Evolutionary conservation across 2,888 invertebrate genomes (phyloP).

Genomic region (Gastrophysa polygoni): DNA sequence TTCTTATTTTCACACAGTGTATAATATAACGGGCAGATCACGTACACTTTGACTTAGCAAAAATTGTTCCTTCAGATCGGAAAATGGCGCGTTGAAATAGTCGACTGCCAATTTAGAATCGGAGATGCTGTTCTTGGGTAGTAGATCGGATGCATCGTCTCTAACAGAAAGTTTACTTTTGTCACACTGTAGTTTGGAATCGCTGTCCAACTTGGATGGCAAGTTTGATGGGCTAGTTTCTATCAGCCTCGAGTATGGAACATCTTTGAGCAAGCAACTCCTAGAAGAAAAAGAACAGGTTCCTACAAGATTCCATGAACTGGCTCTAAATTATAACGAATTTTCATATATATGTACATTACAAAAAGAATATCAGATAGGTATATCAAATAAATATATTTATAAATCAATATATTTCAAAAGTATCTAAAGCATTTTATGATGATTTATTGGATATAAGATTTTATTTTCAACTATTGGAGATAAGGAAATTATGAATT

Average conservation of each 20-base stretch:
- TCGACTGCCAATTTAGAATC: conserved; percentile 85
- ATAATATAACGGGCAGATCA: conserved; percentile 3
- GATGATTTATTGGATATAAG: too few relatives aligned
- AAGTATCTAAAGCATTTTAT: too few relatives aligned
- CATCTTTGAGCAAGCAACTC: conserved; percentile 61
- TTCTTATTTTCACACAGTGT: too few relatives aligned
- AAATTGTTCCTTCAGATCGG: conserved; percentile 31
- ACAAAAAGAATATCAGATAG: too few relatives aligned
- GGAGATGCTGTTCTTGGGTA: conserved; percentile 83
- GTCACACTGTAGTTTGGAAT: conserved; percentile 70
- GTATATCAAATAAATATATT: too few relatives aligned
- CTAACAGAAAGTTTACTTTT: conserved; percentile 54
- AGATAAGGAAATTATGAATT: too few relatives aligned
- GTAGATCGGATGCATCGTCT: conserved; percentile 58
- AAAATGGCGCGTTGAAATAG: conserved; percentile 63
- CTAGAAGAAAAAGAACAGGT: conserved; percentile 38
- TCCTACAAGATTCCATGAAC: too few relatives aligned
- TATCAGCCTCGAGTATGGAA: conserved; percentile 80
- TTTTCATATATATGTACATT: too few relatives aligned
- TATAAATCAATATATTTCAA: too few relatives aligned
- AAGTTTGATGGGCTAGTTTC: conserved; percentile 66
- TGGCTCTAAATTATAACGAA: too few relatives aligned
- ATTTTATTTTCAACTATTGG: too few relatives aligned
- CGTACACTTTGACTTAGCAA: conserved; percentile 38
- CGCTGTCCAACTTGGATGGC: conserved; percentile 69